Evolutionary conservation across 2,888 invertebrate species (phyloP), one percentile per base, ranked within the genome.

Genomic region (Mesopsocus fuscifrons): DNA sequence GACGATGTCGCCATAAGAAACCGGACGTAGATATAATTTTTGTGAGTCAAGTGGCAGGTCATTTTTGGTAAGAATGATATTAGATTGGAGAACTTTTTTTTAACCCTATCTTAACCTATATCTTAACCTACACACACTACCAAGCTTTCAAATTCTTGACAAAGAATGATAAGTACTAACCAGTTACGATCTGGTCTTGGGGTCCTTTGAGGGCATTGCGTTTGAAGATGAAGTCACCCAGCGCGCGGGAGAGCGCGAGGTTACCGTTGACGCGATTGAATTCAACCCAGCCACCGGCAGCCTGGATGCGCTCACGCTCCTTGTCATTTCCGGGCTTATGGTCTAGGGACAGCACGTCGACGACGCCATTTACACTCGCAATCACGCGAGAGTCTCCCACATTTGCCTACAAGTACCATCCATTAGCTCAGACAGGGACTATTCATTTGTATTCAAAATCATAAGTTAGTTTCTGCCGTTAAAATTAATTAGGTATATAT

Each of bases 211-310:
- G 70, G 43, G 78, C 74, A 63, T 95, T 97, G 51, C 77, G 72
- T 63, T 98, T 98, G 64, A 94, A 98, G 46, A 84, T 79, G 62
- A 92, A 98, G 64, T 98, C 98, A 0, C 98, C 98, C 2, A 98
- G 67, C 0, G 98, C 97, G 50, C 97, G 69, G 2, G 95, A 95
- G 41, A 98, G 65, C 1, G 98, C 97, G 50, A 98, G 67, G 65
- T 92, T 92, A 2, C 97, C 97, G 63, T 98, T 97, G n/a, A 98
- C 97, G 51, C 95, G 69, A 66, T 94, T 94, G 52, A 85, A 80
- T 60, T 95, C 91, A 2, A 98, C 95, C 81, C 85, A 97, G 41
- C 97, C 97, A 3, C 97, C 97, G 26, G 94, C 97, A 1, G 87
- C 85, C 26, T 72, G 73, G 52, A 98, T 98, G 52, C 98, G 70